These are phyloP conservation scores for Chauna torquata DNA, from an alignment of 2,113 vertebrate species.

Conservation along the genomic window DNA sequence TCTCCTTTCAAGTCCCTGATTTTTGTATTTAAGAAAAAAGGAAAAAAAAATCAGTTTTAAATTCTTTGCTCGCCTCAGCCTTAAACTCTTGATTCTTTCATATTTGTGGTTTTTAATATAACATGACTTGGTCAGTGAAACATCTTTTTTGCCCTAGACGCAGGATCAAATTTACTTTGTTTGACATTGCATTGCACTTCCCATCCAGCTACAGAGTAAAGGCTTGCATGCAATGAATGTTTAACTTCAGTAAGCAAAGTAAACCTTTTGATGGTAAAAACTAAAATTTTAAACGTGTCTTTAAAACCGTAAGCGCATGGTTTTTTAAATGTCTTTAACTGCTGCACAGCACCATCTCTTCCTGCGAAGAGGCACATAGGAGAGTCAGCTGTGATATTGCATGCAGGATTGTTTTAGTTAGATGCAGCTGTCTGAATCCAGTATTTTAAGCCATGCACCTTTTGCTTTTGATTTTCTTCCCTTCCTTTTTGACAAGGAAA, in stretches of 20 bases:
- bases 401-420: background rate
- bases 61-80: background rate
- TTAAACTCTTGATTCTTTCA: background rate
- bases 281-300: background rate
- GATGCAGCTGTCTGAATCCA: background rate
- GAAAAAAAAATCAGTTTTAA: background rate
- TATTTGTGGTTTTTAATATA: background rate
- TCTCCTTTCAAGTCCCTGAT: background rate
- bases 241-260: background rate
- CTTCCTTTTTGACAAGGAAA: background rate
- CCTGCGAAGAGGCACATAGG: fast-evolving
- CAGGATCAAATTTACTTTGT: background rate
- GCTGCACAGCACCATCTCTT: background rate
- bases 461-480: background rate
- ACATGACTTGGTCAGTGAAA: background rate
- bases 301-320: too few species aligned
- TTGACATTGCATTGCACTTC: background rate
- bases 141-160: background rate
- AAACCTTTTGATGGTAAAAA: background rate
- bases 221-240: background rate
- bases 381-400: background rate
- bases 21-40: background rate
- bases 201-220: background rate
- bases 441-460: background rate
- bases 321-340: too few species aligned